Percentiles rank a stretch among this genome's conserved stretches.
phyloP scores from a whole-genome alignment of 1,140 invertebrate genomes.

The Drosophila kepulauana region DNA sequence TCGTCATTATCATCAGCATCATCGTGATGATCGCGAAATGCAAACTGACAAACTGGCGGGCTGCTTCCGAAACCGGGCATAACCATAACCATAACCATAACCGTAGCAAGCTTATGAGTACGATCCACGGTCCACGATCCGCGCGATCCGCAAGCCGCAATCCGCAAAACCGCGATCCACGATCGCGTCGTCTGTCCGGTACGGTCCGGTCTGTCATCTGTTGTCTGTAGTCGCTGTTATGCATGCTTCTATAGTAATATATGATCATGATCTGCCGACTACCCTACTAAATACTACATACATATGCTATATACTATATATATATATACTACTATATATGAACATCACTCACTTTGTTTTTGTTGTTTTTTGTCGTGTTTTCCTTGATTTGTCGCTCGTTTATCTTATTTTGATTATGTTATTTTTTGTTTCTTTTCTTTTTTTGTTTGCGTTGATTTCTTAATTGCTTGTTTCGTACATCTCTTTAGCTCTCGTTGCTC shows the following conservation, averaged over 20 bases:
- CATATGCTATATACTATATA: conserved; percentile 7
- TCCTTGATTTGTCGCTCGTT: conserved; percentile 27
- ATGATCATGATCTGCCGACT: conserved; percentile 29
- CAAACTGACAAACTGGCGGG: conserved; percentile 20
- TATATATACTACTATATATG: conserved; percentile 4
- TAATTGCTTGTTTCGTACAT: conserved; percentile 41
- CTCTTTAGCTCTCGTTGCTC: conserved; percentile 3
- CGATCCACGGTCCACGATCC: not conserved
- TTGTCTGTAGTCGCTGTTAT: conserved; percentile 11
- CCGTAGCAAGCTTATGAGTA: conserved; percentile 42
- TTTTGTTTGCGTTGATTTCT: conserved; percentile 22
- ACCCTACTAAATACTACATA: conserved; percentile 5
- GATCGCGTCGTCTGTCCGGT: conserved; percentile 2
- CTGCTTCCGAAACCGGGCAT: conserved; percentile 73
- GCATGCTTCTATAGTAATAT: conserved; percentile 20
- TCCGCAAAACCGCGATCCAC: no score
- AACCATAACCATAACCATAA: conserved; percentile 67
- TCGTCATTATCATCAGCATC: conserved; percentile 39
- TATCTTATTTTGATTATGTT: conserved; percentile 29
- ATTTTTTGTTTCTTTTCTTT: not conserved
- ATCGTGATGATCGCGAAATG: conserved; percentile 29
- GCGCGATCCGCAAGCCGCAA: no score
- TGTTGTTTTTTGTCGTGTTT: conserved; percentile 43
- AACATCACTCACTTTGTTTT: conserved; percentile 70
- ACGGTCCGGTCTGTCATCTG: conserved; percentile 7